phyloP scores from a whole-genome alignment of 2,113 vertebrate genomes.

The Gambusia affinis region DNA sequence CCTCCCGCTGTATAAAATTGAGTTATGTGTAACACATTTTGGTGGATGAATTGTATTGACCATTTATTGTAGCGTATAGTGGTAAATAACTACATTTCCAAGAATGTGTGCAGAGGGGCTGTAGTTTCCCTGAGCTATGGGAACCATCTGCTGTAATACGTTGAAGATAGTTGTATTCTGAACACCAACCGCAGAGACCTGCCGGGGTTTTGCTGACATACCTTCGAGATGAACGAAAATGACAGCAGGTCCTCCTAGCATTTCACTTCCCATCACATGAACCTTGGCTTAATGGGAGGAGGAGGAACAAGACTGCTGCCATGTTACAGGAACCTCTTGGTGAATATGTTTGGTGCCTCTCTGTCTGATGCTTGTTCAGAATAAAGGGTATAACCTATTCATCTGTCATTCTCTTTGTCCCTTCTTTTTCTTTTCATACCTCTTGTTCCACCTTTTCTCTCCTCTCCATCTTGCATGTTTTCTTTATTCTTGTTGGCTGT shows the following conservation, averaged over 20 bases:
- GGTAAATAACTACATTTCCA: not conserved
- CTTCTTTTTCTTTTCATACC: constrained; percentile 14
- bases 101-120: not conserved
- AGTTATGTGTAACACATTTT: not conserved
- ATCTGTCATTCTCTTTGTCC: constrained; percentile 43
- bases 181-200: constrained; percentile 32
- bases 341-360: constrained; percentile 33
- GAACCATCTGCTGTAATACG: constrained; percentile 32
- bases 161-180: constrained; percentile 44
- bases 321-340: constrained; percentile 33
- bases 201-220: constrained; percentile 51
- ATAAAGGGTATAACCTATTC: constrained; percentile 33
- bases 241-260: constrained; percentile 57
- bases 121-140: constrained; percentile 3
- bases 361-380: not conserved
- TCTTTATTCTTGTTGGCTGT: not conserved
- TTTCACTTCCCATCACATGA: constrained; percentile 57
- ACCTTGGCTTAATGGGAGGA: constrained; percentile 54
- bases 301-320: constrained; percentile 49
- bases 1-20: constrained; percentile 8
- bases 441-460: not conserved
- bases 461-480: not conserved
- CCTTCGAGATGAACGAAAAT: constrained; percentile 62
- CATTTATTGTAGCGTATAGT: constrained; percentile 5
- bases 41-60: not conserved